These are phyloP conservation scores for Drosophila atripex DNA, from an alignment of 2,888 invertebrate species.

Conservation along the genomic window DNA sequence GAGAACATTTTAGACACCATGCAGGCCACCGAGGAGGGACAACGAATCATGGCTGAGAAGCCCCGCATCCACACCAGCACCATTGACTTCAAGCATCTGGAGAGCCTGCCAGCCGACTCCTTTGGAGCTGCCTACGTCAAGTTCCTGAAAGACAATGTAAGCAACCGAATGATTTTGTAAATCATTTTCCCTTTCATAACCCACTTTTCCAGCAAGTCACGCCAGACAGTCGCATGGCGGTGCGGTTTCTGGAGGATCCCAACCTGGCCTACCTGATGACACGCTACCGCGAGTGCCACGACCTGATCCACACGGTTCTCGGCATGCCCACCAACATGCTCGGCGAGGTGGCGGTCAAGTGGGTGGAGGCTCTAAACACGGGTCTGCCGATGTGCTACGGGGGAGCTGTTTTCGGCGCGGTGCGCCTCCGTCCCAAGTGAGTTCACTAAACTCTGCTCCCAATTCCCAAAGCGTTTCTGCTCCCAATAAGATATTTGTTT, in stretches of 20 bases:
- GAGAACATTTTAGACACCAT: constrained; percentile 90
- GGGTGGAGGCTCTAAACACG: constrained; percentile 98
- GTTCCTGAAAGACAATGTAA: constrained; percentile 90
- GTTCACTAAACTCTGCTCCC: constrained; percentile 35
- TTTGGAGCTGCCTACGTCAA: constrained; percentile 93
- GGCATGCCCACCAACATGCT: constrained; percentile 98
- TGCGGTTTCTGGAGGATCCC: constrained; percentile 94
- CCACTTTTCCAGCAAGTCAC: constrained; percentile 87
- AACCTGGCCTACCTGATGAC: constrained; percentile 98
- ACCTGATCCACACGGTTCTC: constrained; percentile 95
- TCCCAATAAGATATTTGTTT: constrained; percentile 28
- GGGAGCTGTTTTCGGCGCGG: constrained; percentile 96
- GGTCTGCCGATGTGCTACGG: constrained; percentile 97
- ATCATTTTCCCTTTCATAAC: not conserved
- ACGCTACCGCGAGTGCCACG: constrained; percentile 98
- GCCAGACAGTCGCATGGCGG: constrained; percentile 95
- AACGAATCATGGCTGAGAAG: constrained; percentile 89
- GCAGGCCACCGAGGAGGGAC: constrained; percentile 90
- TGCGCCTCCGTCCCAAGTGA: constrained; percentile 91
- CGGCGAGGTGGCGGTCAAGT: constrained; percentile 96
- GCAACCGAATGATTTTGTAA: not conserved
- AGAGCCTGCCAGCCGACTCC: constrained; percentile 90
- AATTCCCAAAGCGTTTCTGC: constrained; percentile 1
- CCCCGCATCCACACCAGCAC: constrained; percentile 95
- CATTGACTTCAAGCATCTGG: constrained; percentile 89